Percentiles rank a stretch among this genome's conserved stretches.
Evolutionary conservation across 2,113 vertebrate species (phyloP).

Genomic region (Lamprotornis superbus): DNA sequence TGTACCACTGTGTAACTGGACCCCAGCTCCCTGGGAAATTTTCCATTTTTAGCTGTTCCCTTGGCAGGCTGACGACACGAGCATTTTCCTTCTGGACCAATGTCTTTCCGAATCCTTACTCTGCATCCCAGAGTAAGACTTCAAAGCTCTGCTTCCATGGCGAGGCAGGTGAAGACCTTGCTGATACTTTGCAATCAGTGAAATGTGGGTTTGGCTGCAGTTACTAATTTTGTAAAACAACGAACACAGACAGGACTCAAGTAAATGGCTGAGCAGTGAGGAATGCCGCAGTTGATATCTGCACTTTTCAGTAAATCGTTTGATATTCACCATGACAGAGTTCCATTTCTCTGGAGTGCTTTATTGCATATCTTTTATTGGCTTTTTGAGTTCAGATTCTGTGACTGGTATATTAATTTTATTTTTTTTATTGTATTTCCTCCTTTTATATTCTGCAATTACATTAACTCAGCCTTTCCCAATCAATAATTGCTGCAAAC

Average conservation of each 20-base stretch:
- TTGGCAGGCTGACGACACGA: conserved; percentile 7
- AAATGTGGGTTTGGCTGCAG: not conserved
- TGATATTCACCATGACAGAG: not conserved
- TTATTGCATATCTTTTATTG: not conserved
- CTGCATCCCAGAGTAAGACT: not conserved
- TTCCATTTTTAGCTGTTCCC: conserved; percentile 69
- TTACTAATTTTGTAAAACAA: not conserved
- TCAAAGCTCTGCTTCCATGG: not conserved
- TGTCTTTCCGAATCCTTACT: not conserved
- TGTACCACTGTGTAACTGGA: conserved; percentile 51
- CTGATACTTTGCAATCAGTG: not conserved
- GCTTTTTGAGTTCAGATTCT: not conserved
- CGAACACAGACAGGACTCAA: not conserved
- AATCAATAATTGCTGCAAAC: conserved; percentile 23
- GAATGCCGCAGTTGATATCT: not conserved
- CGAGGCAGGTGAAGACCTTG: conserved; percentile 2
- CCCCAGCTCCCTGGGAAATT: conserved; percentile 23
- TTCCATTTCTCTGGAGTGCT: not conserved
- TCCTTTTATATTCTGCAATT: conserved; percentile 5
- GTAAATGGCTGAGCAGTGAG: not conserved
- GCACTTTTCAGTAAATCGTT: not conserved
- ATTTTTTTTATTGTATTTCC: conserved; percentile 1
- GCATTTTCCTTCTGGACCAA: conserved; percentile 21
- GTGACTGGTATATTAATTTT: not conserved
- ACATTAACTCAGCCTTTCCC: conserved; percentile 6